Evolutionary conservation across 2,113 vertebrate genomes (phyloP).

Genomic region (Solea senegalensis): DNA sequence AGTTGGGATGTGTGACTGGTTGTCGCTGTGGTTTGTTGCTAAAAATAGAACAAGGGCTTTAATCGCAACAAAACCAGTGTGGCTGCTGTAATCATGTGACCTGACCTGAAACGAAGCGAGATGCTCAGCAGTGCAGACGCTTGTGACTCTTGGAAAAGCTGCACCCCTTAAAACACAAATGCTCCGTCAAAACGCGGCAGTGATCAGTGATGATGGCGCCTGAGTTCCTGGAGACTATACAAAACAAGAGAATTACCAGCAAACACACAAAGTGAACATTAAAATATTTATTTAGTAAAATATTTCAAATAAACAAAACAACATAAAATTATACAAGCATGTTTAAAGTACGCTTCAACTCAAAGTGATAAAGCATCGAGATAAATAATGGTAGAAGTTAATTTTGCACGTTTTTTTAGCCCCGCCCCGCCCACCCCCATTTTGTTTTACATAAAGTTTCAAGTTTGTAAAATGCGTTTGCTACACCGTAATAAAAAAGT

Average conservation of each 20-base stretch:
- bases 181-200: too few species aligned
- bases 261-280: constrained; percentile 65
- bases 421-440: neutral
- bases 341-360: constrained; percentile 76
- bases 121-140: too few species aligned
- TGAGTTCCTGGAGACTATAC: neutral
- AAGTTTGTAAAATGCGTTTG: constrained; percentile 79
- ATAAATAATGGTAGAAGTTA: constrained; percentile 81
- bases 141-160: too few species aligned
- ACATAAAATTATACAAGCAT: constrained; percentile 83
- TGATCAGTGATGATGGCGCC: too few species aligned
- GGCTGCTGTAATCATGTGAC: too few species aligned
- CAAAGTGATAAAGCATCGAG: constrained; percentile 74
- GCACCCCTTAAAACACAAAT: too few species aligned
- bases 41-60: too few species aligned
- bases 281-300: constrained; percentile 90
- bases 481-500: constrained; percentile 80
- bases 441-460: constrained; percentile 78
- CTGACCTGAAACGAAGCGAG: too few species aligned
- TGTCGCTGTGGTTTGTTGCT: too few species aligned
- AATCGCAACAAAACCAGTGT: too few species aligned
- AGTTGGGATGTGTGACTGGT: too few species aligned
- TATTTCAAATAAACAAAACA: constrained; percentile 83
- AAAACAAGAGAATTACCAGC: neutral
- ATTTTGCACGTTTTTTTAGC: constrained; percentile 60